Evolutionary conservation across 2,888 invertebrate species (phyloP).

Genomic region (Drosophila lacicola): DNA sequence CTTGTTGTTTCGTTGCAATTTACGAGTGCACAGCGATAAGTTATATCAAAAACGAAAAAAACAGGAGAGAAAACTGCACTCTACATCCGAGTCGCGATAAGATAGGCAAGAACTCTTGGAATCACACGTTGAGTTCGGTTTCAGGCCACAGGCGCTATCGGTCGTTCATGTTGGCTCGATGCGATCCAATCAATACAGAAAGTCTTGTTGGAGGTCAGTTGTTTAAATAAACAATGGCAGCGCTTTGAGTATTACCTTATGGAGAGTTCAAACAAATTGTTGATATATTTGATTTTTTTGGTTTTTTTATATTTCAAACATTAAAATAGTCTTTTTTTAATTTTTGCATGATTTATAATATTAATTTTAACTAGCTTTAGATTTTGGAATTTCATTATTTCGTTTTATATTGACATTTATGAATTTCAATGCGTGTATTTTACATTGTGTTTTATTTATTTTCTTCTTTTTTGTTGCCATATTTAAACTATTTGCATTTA

Average conservation of each 20-base stretch:
- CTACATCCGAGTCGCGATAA: slow-evolving; percentile 72
- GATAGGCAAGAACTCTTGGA: slow-evolving; percentile 67
- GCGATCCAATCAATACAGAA: slow-evolving; percentile 72
- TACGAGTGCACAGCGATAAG: slow-evolving; percentile 72
- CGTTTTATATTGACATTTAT: slow-evolving; percentile 66
- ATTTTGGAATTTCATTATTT: slow-evolving; percentile 60
- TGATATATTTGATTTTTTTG: slow-evolving; percentile 35
- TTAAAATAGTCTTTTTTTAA: slow-evolving; percentile 71
- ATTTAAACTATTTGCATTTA: slow-evolving; percentile 43
- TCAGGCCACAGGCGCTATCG: slow-evolving; percentile 58
- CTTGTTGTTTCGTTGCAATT: slow-evolving; percentile 78
- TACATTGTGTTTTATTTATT: slow-evolving; percentile 60
- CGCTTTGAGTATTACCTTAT: slow-evolving; percentile 32
- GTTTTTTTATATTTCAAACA: slow-evolving; percentile 79
- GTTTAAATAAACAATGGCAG: slow-evolving; percentile 64
- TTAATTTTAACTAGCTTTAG: slow-evolving; percentile 80
- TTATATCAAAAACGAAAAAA: slow-evolving; percentile 51
- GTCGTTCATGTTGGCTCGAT: slow-evolving; percentile 59
- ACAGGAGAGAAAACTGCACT: slow-evolving; percentile 69
- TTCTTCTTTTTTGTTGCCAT: slow-evolving; percentile 30
- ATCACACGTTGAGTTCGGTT: slow-evolving; percentile 32
- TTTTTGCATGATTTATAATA: slow-evolving; percentile 70
- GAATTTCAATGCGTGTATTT: slow-evolving; percentile 68
- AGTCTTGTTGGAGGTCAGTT: slow-evolving; percentile 83
- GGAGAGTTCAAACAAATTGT: slow-evolving; percentile 63